These are phyloP conservation scores for Sternotherus odoratus DNA, from an alignment of 2,797 vertebrate genomes.

Conservation along the genomic window DNA sequence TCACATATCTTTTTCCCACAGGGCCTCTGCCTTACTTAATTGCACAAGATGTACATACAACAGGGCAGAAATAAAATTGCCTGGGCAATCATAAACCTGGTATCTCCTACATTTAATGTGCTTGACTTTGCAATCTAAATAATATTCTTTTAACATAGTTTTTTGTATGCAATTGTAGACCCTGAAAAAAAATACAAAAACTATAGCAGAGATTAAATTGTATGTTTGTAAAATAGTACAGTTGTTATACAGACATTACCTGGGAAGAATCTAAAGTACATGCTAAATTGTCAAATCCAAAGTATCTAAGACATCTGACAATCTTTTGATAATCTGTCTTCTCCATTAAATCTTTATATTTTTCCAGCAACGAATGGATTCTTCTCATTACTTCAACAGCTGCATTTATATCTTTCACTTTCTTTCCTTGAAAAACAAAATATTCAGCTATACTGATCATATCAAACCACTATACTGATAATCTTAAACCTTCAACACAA, in stretches of 20 bases:
- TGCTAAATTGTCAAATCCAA: conserved; percentile 68
- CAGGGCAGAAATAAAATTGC: background rate
- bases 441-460: background rate
- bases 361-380: conserved; percentile 62
- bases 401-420: conserved; percentile 54
- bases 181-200: background rate
- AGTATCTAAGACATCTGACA: conserved; percentile 47
- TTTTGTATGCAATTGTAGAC: background rate
- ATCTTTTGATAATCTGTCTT: conserved; percentile 37
- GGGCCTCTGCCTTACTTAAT: background rate
- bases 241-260: conserved; percentile 26
- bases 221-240: background rate
- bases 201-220: background rate
- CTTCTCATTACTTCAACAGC: conserved; percentile 71
- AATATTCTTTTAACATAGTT: background rate
- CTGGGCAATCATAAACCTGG: background rate
- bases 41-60: background rate
- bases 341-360: conserved; percentile 50
- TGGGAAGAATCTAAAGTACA: conserved; percentile 27
- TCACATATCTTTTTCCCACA: background rate
- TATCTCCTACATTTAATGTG: background rate
- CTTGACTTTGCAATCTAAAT: background rate
- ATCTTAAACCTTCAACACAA: background rate
- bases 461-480: background rate
- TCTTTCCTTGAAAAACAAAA: conserved; percentile 46